Conservation (phyloP, 1,140 invertebrate species). For the Lucilia sericata region DNA sequence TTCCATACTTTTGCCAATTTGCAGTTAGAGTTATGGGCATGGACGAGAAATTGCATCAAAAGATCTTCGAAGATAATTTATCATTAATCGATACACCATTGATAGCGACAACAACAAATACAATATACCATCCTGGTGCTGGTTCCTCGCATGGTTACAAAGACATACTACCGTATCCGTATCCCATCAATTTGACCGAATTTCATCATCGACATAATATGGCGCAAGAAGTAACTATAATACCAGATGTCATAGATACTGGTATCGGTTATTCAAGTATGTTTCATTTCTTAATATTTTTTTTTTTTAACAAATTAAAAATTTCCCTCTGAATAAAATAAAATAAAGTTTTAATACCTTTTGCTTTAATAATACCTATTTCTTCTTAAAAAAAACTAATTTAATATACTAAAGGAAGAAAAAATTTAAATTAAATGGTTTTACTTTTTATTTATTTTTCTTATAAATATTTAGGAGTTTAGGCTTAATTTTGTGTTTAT, state of each 20-base stretch:
- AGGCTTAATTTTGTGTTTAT: neutral
- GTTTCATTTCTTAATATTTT: slow-evolving; percentile 63
- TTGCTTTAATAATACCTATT: neutral
- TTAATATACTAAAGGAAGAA: neutral
- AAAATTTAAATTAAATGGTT: neutral
- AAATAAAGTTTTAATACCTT: slow-evolving; percentile 46
- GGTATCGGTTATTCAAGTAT: slow-evolving; percentile 56
- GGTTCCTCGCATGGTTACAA: slow-evolving; percentile 54
- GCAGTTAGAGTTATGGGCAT: slow-evolving; percentile 68
- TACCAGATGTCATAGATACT: slow-evolving; percentile 62
- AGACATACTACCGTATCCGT: slow-evolving; percentile 65
- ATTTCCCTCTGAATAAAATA: slow-evolving; percentile 41
- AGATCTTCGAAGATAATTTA: slow-evolving; percentile 68
- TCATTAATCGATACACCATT: slow-evolving; percentile 66
- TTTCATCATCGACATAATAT: slow-evolving; percentile 65
- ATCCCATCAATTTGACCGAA: slow-evolving; percentile 67
- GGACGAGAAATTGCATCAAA: slow-evolving; percentile 68
- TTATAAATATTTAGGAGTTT: neutral
- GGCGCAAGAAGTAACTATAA: slow-evolving; percentile 51
- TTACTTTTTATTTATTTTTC: neutral
- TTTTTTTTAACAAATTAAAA: slow-evolving; percentile 53
- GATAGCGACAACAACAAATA: slow-evolving; percentile 59
- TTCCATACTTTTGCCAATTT: slow-evolving; percentile 57
- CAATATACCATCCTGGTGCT: slow-evolving; percentile 56
- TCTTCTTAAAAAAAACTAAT: neutral